Percentiles rank a stretch among this genome's conserved stretches.
phyloP scores from a whole-genome alignment of 1,140 invertebrate species.

The Globodera ellingtonae region DNA sequence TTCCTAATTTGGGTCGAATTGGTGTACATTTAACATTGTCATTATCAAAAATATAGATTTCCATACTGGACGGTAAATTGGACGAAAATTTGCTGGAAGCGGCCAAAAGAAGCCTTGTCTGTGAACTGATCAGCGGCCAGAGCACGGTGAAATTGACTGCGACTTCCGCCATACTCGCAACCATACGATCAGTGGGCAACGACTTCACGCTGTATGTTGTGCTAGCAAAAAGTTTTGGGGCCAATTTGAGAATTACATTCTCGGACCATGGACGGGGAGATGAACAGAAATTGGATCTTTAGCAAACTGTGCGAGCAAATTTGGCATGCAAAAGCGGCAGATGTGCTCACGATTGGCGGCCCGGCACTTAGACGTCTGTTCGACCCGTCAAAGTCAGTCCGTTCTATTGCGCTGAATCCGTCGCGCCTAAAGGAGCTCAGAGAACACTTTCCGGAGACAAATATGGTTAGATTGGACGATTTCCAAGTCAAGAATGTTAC shows the following conservation, averaged over 20 bases:
- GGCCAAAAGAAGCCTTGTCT: conserved; percentile 81
- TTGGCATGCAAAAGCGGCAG: conserved; percentile 15
- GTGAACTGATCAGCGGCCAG: conserved; percentile 79
- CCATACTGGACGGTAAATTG: conserved; percentile 71
- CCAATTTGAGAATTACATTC: background rate
- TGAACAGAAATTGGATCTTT: background rate
- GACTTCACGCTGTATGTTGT: conserved; percentile 20
- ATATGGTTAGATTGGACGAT: conserved; percentile 18
- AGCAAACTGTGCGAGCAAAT: conserved; percentile 26
- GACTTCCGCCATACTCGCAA: conserved; percentile 74
- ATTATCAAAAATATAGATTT: background rate
- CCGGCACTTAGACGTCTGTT: conserved; percentile 14
- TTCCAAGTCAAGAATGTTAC: conserved; percentile 37
- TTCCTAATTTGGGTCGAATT: too few relatives aligned
- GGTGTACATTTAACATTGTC: too few relatives aligned
- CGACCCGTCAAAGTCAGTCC: background rate
- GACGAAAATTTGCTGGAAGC: conserved; percentile 78
- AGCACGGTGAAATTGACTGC: conserved; percentile 77
- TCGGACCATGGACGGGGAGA: too few relatives aligned
- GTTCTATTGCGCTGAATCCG: conserved; percentile 24
- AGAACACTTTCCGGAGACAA: conserved; percentile 20
- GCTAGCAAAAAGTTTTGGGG: background rate
- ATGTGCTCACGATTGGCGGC: conserved; percentile 17
- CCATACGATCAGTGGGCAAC: conserved; percentile 69
- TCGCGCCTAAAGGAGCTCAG: conserved; percentile 5